Evolutionary conservation across 1,140 invertebrate genomes (phyloP).

Genomic region (Nymphalis io): DNA sequence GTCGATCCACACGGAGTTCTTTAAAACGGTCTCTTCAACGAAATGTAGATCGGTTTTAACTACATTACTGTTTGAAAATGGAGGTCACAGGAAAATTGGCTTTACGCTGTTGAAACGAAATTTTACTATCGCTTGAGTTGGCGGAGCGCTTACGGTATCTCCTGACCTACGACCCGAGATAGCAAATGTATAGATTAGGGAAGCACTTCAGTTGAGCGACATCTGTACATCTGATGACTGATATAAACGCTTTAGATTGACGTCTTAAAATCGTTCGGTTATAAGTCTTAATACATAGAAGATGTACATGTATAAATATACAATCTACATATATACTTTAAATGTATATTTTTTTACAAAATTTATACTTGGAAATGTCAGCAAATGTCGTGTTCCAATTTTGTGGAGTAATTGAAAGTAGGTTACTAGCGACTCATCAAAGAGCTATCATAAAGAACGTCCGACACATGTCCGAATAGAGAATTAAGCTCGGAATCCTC

Average conservation of each 20-base stretch:
- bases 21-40: constrained; percentile 49
- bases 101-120: constrained; percentile 38
- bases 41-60: constrained; percentile 45
- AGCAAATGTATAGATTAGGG: constrained; percentile 56
- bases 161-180: constrained; percentile 62
- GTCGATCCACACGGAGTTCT: constrained; percentile 54
- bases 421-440: constrained; percentile 2
- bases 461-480: constrained; percentile 13
- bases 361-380: background rate
- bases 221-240: constrained; percentile 56
- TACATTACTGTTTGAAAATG: constrained; percentile 33
- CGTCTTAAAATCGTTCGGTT: constrained; percentile 13
- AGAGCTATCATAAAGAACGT: constrained; percentile 10
- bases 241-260: constrained; percentile 44
- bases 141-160: constrained; percentile 57
- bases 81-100: constrained; percentile 41
- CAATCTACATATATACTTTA: background rate
- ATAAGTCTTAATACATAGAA: background rate
- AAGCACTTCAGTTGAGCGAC: constrained; percentile 47
- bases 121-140: constrained; percentile 34
- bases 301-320: background rate
- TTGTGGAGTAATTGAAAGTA: constrained; percentile 6
- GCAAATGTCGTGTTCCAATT: background rate
- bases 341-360: background rate
- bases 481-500: constrained; percentile 19